Conservation (phyloP, 2,888 invertebrate species). For the Harpalus rufipes region DNA sequence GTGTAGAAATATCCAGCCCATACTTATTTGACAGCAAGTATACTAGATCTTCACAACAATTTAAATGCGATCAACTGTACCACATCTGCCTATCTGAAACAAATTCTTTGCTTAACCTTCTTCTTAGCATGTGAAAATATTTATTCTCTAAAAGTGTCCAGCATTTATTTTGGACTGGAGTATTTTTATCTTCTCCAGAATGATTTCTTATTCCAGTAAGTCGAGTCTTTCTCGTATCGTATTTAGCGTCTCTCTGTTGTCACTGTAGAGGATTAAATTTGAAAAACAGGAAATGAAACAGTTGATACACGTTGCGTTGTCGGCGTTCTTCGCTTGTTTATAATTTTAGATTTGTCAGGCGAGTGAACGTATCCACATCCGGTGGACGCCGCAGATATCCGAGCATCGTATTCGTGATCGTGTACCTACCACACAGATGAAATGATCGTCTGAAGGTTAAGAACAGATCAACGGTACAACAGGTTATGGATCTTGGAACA, state of each 20-base stretch:
- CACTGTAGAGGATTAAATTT: conserved; percentile 41
- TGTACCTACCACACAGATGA: too few species aligned
- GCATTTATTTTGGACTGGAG: not conserved
- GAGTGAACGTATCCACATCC: conserved; percentile 57
- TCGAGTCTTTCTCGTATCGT: conserved; percentile 1
- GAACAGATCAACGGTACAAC: conserved; percentile 34
- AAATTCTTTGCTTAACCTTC: too few species aligned
- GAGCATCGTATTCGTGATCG: conserved; percentile 7
- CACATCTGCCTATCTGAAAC: too few species aligned
- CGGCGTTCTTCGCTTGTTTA: conserved; percentile 59
- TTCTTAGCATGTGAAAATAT: too few species aligned
- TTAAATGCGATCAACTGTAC: too few species aligned
- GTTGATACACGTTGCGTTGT: conserved; percentile 15
- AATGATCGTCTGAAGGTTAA: conserved; percentile 57
- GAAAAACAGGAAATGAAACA: conserved; percentile 64
- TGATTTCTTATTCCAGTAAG: not conserved
- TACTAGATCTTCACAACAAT: too few species aligned
- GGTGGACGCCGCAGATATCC: conserved; percentile 52
- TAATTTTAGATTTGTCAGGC: conserved; percentile 66
- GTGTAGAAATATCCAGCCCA: too few species aligned
- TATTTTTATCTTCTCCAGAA: conserved; percentile 3
- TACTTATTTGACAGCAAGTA: too few species aligned
- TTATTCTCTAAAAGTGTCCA: not conserved
- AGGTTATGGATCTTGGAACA: conserved; percentile 6
- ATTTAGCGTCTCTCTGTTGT: not conserved